These are phyloP conservation scores for Arctocebus calabarensis DNA, from an alignment of 2,797 vertebrate species.

Conservation along the genomic window DNA sequence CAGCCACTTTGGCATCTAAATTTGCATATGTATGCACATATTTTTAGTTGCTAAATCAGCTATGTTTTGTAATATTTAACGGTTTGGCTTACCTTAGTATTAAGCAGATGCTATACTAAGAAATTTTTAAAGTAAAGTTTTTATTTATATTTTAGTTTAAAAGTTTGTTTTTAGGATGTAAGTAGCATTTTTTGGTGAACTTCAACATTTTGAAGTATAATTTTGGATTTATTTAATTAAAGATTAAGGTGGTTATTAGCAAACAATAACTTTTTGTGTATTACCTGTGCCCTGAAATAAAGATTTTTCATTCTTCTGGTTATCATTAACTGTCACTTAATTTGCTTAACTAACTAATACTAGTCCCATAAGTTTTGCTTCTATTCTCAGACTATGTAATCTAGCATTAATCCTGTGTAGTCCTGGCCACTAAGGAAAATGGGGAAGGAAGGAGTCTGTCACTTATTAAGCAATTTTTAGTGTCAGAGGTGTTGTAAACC, in stretches of 20 bases:
- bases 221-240: slow-evolving; percentile 55
- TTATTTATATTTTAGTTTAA: slow-evolving; percentile 44
- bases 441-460: background rate
- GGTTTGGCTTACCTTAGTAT: slow-evolving; percentile 43
- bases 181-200: background rate
- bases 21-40: background rate
- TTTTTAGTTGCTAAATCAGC: slow-evolving; percentile 63
- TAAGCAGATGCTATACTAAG: slow-evolving; percentile 34
- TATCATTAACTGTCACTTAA: slow-evolving; percentile 7
- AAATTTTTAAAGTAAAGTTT: slow-evolving; percentile 40
- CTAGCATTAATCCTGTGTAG: background rate
- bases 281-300: slow-evolving; percentile 8
- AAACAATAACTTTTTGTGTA: slow-evolving; percentile 1
- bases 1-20: slow-evolving; percentile 35
- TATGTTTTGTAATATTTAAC: slow-evolving; percentile 31
- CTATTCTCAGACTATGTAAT: background rate
- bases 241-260: slow-evolving; percentile 31
- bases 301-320: background rate
- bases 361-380: slow-evolving; percentile 24
- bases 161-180: slow-evolving; percentile 52
- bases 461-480: slow-evolving; percentile 10
- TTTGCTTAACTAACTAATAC: slow-evolving; percentile 50
- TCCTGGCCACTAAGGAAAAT: background rate
- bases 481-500: background rate
- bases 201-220: slow-evolving; percentile 16